Conservation (phyloP, 2,888 invertebrate genomes). For the Laothoe populi region DNA sequence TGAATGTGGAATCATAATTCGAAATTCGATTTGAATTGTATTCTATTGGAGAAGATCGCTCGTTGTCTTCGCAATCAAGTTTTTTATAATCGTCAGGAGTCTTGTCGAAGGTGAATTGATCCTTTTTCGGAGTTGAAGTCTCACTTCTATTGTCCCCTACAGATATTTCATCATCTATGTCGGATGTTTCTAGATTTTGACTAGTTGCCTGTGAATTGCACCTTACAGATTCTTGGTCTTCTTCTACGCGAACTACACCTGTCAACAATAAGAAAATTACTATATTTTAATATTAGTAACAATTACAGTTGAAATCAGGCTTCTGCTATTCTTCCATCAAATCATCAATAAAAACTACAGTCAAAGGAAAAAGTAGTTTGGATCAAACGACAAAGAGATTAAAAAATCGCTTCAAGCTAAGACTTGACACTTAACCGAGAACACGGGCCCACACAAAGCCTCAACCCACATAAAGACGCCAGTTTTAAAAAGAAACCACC, state of each 20-base stretch:
- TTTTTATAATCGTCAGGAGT: conserved; percentile 52
- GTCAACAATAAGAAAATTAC: conserved; percentile 39
- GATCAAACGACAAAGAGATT: conserved; percentile 50
- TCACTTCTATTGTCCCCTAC: conserved; percentile 78
- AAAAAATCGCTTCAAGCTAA: conserved; percentile 67
- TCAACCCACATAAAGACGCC: conserved; percentile 73
- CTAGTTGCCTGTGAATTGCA: conserved; percentile 54
- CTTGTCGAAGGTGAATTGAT: conserved; percentile 45
- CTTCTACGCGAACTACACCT: conserved; percentile 59
- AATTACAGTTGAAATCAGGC: no score
- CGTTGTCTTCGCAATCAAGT: conserved; percentile 55
- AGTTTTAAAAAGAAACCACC: conserved; percentile 78
- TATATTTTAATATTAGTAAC: not conserved
- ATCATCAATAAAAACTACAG: conserved; percentile 22
- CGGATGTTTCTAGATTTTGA: conserved; percentile 63
- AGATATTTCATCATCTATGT: conserved; percentile 74
- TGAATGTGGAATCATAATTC: conserved; percentile 68
- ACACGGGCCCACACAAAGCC: conserved; percentile 70
- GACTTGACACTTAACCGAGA: conserved; percentile 70
- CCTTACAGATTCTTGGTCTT: conserved; percentile 55
- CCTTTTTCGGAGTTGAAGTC: conserved; percentile 63
- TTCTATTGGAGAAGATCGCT: conserved; percentile 61
- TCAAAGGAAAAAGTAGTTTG: conserved; percentile 18
- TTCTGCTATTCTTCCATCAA: not conserved
- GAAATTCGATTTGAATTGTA: conserved; percentile 61